Base-by-base conservation (phyloP, 2,797 vertebrate genomes). In the Coregonus sp. region DNA sequence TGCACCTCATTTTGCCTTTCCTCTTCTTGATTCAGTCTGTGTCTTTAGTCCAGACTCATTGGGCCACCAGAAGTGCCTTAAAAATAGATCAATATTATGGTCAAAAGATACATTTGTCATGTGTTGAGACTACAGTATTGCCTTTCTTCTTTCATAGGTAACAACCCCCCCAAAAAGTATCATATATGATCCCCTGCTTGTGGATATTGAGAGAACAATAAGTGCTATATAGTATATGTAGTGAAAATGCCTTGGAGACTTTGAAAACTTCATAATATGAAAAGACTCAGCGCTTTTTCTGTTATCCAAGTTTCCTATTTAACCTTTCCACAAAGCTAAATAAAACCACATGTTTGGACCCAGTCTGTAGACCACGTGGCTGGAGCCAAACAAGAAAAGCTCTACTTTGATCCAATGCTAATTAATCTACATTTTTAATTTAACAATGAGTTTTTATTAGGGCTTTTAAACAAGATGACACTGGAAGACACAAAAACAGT, bases 291-390 rank as follows among this genome's bases (percentile, higher is more conserved):
- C 73, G 80, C 78, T 75, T 85, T 33, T 90, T 81, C 85, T 90
- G 73, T 86, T 85, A 87, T 91, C 92, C 90, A 89, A 89, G 78
- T 89, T 91, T 89, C 80, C 83, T 77, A 86, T 80, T 84, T 89
- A 89, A 91, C 85, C 84, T 87, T 88, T 86, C 85, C 85, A 88
- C 84, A 86, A 91, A 85, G 82, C 80, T 92, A 93, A 94, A 89
- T 77, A 86, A 79, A 92, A 91, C 81, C 87, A 86, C 90, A 91
- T 92, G 88, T 89, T 80, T 80, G 81, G 80, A 82, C 84, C 66
- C 81, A 82, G 29, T 71, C 86, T 90, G 84, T 40, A 78, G 83
- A 83, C 79, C 83, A 90, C 72, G 86, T 86, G 81, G 75, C 75
- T 86, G 75, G 77, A 82, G 81, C 71, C 68, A 73, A 77, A 78